A percentile compares a stretch with the other conserved stretches of the same genome.
phyloP scores from a whole-genome alignment of 2,888 invertebrate genomes.

The Merodon equestris region DNA sequence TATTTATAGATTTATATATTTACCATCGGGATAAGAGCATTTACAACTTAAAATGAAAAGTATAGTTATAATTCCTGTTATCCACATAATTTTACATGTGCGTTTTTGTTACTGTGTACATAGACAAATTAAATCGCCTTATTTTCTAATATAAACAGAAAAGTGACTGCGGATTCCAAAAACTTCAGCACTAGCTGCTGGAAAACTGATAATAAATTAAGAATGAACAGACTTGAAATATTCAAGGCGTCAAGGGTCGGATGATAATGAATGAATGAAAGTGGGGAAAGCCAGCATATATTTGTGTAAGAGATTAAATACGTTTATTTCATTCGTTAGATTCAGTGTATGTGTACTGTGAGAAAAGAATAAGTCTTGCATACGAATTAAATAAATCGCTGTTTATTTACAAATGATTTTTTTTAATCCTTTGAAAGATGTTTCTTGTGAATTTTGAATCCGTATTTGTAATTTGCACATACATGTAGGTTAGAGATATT shows the following conservation, averaged over 20 bases:
- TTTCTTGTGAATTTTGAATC: no score
- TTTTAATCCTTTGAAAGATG: no score
- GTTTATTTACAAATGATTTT: no score
- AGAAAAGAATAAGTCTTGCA: no score
- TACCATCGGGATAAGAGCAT: conserved; percentile 48
- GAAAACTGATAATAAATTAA: conserved; percentile 56
- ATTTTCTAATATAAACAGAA: neutral
- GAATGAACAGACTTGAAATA: conserved; percentile 18
- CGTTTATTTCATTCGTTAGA: conserved; percentile 8
- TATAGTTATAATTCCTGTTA: conserved; percentile 6
- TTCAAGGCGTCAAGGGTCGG: conserved; percentile 60
- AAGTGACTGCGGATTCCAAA: neutral
- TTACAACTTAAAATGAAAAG: conserved; percentile 16
- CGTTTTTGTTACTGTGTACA: no score
- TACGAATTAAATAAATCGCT: no score
- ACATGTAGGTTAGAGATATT: no score
- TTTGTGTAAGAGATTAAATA: conserved; percentile 14
- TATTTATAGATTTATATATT: neutral
- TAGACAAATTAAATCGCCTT: neutral
- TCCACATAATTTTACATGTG: conserved; percentile 11
- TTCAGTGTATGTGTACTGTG: no score
- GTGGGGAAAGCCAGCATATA: conserved; percentile 21
- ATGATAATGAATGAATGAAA: conserved; percentile 29
- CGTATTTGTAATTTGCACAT: no score
- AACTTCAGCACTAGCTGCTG: conserved; percentile 4